Percentiles rank a stretch among this genome's conserved stretches.
These are phyloP conservation scores for Clitarchus hookeri DNA, from an alignment of 2,888 invertebrate species.

Conservation along the genomic window DNA sequence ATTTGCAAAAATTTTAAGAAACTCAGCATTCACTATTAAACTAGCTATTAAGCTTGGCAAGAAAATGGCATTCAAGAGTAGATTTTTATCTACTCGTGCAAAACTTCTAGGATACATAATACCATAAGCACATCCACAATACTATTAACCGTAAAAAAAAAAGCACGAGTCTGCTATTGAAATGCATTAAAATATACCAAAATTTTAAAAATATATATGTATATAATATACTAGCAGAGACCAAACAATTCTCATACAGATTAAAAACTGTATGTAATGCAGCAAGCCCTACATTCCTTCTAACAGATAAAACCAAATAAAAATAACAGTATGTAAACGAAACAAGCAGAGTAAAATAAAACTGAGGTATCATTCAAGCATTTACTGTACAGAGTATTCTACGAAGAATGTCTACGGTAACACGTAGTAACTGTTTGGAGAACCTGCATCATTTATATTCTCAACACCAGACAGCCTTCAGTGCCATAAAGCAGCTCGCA, in stretches of 20 bases:
- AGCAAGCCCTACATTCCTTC: neutral
- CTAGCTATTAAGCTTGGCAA: slow-evolving; percentile 1
- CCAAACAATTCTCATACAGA: neutral
- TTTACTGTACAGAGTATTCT: neutral
- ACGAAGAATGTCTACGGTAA: neutral
- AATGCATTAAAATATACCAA: neutral
- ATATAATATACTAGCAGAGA: neutral
- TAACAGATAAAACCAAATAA: neutral
- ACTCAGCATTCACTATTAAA: neutral
- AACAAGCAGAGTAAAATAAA: slow-evolving; percentile 22
- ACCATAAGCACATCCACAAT: slow-evolving; percentile 6
- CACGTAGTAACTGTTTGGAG: neutral
- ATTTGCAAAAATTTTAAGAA: neutral
- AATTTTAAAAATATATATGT: neutral
- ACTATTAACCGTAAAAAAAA: neutral
- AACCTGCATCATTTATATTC: neutral
- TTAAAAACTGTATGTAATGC: slow-evolving; percentile 11
- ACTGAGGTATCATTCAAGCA: slow-evolving; percentile 22
- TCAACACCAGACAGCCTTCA: neutral
- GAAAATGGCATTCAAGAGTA: neutral
- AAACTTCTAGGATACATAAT: neutral
- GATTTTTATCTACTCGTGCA: neutral
- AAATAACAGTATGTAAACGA: neutral
- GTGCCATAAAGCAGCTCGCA: neutral
- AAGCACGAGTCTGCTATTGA: neutral